Conservation (phyloP, 2,888 invertebrate species). For the Quadroppia sp. region DNA sequence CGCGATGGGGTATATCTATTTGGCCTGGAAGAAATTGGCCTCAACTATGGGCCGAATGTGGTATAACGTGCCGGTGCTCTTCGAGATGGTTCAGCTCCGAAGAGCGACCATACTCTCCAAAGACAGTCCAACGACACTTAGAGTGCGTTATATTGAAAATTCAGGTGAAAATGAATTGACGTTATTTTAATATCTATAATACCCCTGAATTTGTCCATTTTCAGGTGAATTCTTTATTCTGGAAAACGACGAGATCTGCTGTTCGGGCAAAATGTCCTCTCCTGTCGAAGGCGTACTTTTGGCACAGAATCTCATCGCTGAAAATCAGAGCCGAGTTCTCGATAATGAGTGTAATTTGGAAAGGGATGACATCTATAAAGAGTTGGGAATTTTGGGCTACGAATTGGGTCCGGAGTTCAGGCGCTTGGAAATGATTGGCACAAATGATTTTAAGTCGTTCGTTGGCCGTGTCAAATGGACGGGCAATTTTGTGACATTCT, state of each 20-base stretch:
- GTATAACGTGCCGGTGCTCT: slow-evolving; percentile 4
- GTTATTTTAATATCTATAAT: slow-evolving; percentile 44
- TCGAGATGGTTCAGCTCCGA: slow-evolving; percentile 24
- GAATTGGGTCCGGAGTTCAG: slow-evolving; percentile 75
- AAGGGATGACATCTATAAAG: slow-evolving; percentile 71
- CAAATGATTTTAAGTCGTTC: background rate
- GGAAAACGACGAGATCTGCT: slow-evolving; percentile 49
- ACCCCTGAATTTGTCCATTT: background rate
- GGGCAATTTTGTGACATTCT: slow-evolving; percentile 87
- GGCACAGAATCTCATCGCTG: background rate
- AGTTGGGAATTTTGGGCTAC: slow-evolving; percentile 76
- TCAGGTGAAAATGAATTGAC: no score
- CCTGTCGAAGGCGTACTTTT: background rate
- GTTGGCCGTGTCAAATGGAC: slow-evolving; percentile 65
- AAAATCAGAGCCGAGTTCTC: background rate
- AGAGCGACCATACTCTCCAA: slow-evolving; percentile 23
- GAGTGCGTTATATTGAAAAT: slow-evolving; percentile 49
- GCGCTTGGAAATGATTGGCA: slow-evolving; percentile 55
- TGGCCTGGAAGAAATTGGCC: slow-evolving; percentile 61
- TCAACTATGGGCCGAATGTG: background rate
- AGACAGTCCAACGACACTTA: slow-evolving; percentile 32
- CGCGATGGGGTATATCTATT: slow-evolving; percentile 29
- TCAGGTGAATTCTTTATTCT: slow-evolving; percentile 9
- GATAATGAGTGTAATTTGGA: slow-evolving; percentile 33
- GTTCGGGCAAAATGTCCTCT: slow-evolving; percentile 50